phyloP scores from a whole-genome alignment of 1,140 invertebrate genomes.

The Drosophila willistoni region DNA sequence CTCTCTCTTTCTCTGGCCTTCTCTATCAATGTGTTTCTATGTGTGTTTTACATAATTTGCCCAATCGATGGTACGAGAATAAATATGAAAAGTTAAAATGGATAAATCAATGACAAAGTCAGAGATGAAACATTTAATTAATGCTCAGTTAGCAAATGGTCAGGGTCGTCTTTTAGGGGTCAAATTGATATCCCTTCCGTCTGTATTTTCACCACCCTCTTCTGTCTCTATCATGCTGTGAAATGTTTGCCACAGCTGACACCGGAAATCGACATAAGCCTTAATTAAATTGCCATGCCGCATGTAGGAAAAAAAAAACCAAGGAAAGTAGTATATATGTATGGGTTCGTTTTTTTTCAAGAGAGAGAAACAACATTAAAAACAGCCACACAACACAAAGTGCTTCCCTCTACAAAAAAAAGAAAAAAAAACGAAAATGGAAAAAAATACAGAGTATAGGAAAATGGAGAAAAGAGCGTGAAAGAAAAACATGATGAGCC shows the following conservation, averaged over 20 bases:
- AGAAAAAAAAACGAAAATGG: not conserved
- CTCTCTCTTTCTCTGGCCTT: not conserved
- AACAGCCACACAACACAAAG: constrained; percentile 5
- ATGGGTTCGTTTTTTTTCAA: not conserved
- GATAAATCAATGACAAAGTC: constrained; percentile 41
- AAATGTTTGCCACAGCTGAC: constrained; percentile 12
- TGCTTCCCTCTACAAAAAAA: not conserved
- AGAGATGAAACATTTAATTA: constrained; percentile 32
- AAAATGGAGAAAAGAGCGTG: constrained; percentile 4
- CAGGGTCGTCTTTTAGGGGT: constrained; percentile 6
- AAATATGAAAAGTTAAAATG: constrained; percentile 47
- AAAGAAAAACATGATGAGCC: constrained; percentile 3
- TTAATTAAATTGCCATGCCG: constrained; percentile 9
- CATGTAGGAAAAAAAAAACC: not conserved
- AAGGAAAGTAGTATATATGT: not conserved
- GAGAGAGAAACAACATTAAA: constrained; percentile 1
- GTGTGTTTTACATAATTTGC: constrained; percentile 47
- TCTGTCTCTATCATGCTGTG: constrained; percentile 28
- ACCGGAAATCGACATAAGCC: constrained; percentile 47
- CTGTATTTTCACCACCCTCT: constrained; percentile 17
- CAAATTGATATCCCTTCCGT: not conserved
- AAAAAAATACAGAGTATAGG: not conserved
- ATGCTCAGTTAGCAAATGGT: constrained; percentile 12
- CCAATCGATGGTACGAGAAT: constrained; percentile 38
- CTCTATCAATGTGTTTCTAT: not conserved